phyloP scores from a whole-genome alignment of 2,113 vertebrate species.

The Ploceus nigricollis region DNA sequence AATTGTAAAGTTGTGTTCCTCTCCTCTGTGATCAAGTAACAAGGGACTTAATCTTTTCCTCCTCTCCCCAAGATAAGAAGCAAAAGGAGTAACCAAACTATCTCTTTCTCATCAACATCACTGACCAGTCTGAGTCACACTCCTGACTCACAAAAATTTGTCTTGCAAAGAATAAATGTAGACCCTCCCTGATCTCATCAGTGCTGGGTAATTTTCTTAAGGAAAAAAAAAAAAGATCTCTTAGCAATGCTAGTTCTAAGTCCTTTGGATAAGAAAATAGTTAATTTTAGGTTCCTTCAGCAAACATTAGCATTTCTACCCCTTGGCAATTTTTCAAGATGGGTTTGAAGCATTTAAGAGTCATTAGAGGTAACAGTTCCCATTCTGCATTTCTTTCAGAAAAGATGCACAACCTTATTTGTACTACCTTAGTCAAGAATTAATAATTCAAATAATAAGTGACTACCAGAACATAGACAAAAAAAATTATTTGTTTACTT shows the following conservation, averaged over 20 bases:
- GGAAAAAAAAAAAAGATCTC: background rate
- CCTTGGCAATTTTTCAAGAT: constrained; percentile 24
- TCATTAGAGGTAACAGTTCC: constrained; percentile 43
- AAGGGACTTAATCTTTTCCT: background rate
- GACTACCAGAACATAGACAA: background rate
- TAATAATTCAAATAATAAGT: constrained; percentile 44
- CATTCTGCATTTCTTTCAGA: constrained; percentile 34
- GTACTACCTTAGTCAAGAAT: constrained; percentile 44
- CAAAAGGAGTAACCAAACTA: background rate
- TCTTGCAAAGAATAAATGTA: background rate
- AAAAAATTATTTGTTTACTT: constrained; percentile 37
- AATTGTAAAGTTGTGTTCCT: background rate
- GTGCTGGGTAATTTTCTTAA: background rate
- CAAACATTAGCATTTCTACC: constrained; percentile 13
- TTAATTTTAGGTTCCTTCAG: background rate
- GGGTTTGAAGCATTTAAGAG: constrained; percentile 50
- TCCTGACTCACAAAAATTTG: constrained; percentile 15
- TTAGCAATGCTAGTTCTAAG: constrained; percentile 41
- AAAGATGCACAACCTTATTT: constrained; percentile 26
- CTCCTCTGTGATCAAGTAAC: background rate
- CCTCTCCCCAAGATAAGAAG: background rate
- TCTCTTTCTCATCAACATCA: background rate
- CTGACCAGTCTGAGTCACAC: background rate
- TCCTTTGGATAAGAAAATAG: constrained; percentile 49
- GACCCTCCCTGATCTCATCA: background rate